phyloP scores from a whole-genome alignment of 2,797 vertebrate genomes.

The Thamnophis elegans region DNA sequence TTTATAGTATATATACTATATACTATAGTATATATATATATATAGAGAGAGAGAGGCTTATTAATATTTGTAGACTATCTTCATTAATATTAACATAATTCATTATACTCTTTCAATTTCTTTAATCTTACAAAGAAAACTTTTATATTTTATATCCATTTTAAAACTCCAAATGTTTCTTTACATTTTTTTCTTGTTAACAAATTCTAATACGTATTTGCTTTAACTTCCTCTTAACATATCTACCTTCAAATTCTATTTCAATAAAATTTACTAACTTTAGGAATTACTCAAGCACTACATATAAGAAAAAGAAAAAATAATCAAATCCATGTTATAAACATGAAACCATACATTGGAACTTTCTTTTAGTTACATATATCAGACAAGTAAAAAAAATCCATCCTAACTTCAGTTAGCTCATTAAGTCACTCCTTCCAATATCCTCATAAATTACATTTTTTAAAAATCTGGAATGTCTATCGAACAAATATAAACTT shows the following conservation, averaged over 20 bases:
- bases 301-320: neutral
- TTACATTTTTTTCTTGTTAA: neutral
- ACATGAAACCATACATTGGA: neutral
- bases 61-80: neutral
- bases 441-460: neutral
- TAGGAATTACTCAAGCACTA: neutral
- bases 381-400: neutral
- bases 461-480: neutral
- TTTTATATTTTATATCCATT: neutral
- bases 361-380: neutral
- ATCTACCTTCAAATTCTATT: neutral
- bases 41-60: no score
- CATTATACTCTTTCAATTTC: neutral
- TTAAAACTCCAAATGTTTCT: neutral
- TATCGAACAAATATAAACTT: neutral
- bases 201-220: neutral
- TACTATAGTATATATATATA: neutral
- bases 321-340: neutral
- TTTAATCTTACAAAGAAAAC: neutral
- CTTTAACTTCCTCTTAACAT: neutral
- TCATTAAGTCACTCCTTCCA: neutral
- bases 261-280: neutral
- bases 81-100: neutral
- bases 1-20: no score
- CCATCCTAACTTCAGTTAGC: neutral